These are phyloP conservation scores for Syngnathus acus DNA, from an alignment of 2,797 vertebrate species.

Conservation along the genomic window DNA sequence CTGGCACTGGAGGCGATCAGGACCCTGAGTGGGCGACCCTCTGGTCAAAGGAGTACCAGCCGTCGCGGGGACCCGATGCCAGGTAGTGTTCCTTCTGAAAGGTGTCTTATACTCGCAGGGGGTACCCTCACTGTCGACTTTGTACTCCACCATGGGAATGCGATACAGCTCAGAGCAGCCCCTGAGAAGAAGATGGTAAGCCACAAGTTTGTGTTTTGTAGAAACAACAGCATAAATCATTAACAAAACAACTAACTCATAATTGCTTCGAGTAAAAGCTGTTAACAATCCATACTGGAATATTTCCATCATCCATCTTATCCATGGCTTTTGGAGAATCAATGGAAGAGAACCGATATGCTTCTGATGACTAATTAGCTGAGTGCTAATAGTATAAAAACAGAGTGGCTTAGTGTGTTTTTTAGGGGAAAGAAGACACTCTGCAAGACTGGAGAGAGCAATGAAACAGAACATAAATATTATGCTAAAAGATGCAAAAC, in stretches of 20 bases:
- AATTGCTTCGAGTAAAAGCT: background rate
- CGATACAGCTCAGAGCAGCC: conserved; percentile 96
- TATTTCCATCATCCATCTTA: background rate
- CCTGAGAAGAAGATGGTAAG: conserved; percentile 59
- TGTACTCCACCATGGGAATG: conserved; percentile 98
- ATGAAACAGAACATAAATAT: conserved; percentile 1
- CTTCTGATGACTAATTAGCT: background rate
- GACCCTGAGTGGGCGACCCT: conserved; percentile 84
- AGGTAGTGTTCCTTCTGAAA: conserved; percentile 93
- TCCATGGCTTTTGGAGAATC: background rate
- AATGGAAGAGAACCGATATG: background rate
- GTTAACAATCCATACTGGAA: background rate
- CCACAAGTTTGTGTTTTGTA: background rate
- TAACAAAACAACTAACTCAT: background rate
- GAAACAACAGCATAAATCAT: background rate
- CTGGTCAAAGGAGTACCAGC: conserved; percentile 78
- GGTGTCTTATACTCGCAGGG: conserved; percentile 98
- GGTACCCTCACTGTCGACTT: conserved; percentile 92
- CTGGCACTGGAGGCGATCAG: conserved; percentile 84
- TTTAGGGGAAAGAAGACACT: too few species aligned
- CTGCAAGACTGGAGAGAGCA: background rate
- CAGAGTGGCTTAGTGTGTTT: background rate
- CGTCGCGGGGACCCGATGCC: conserved; percentile 87
- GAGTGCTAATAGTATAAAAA: background rate
- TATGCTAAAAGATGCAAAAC: background rate